These are phyloP conservation scores for Scaptomyza pallida DNA, from an alignment of 1,140 invertebrate genomes.

Conservation along the genomic window DNA sequence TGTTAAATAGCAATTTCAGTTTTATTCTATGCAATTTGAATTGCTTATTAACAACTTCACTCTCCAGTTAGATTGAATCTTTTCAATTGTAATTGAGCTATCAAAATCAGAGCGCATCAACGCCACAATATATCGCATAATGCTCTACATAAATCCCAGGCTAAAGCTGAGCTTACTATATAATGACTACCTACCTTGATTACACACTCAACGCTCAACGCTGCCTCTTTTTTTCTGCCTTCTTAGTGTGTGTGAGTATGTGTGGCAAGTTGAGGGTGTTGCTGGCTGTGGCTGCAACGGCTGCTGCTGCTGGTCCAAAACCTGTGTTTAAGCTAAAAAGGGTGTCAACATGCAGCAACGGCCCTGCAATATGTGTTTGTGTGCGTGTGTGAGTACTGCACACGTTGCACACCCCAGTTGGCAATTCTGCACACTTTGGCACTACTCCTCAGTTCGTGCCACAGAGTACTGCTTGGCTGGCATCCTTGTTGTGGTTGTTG, in stretches of 20 bases:
- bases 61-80: slow-evolving; percentile 28
- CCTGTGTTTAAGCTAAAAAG: slow-evolving; percentile 78
- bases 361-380: slow-evolving; percentile 24
- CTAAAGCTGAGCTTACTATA: slow-evolving; percentile 69
- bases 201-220: slow-evolving; percentile 54
- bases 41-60: background rate
- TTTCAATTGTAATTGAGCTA: slow-evolving; percentile 59
- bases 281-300: slow-evolving; percentile 29
- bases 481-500: slow-evolving; percentile 20
- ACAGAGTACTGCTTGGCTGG: slow-evolving; percentile 28
- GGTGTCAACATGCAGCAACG: slow-evolving; percentile 64
- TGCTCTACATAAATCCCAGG: slow-evolving; percentile 66
- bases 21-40: too few relatives aligned
- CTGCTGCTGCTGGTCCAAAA: slow-evolving; percentile 43
- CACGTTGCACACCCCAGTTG: slow-evolving; percentile 13
- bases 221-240: background rate
- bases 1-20: too few relatives aligned
- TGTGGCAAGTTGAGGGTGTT: slow-evolving; percentile 63
- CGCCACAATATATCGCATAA: slow-evolving; percentile 57
- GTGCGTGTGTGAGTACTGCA: slow-evolving; percentile 32
- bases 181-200: slow-evolving; percentile 81
- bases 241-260: background rate
- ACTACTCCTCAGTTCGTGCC: slow-evolving; percentile 13
- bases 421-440: background rate
- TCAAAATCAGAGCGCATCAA: slow-evolving; percentile 57